phyloP scores from a whole-genome alignment of 2,888 invertebrate genomes.

The Thecocarcelia acutangulata region DNA sequence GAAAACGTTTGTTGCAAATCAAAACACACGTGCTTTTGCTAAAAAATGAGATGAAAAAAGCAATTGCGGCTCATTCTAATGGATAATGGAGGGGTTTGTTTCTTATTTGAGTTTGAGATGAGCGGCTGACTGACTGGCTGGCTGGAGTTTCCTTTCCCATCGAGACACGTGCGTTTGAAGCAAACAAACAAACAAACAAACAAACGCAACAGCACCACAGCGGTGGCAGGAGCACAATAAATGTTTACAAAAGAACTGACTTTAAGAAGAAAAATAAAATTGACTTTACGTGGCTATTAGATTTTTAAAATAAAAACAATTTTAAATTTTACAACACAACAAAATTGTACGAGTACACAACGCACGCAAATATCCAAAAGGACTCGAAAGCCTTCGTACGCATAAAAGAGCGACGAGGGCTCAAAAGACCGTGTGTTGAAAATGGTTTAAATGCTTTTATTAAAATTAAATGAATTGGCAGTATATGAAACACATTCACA shows the following conservation, averaged over 20 bases:
- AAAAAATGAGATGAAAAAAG: conserved; percentile 49
- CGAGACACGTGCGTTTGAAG: conserved; percentile 65
- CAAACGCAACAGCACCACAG: conserved; percentile 15
- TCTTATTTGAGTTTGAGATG: conserved; percentile 55
- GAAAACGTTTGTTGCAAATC: conserved; percentile 79
- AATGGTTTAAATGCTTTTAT: conserved; percentile 45
- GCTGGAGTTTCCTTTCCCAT: conserved; percentile 58
- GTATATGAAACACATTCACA: conserved; percentile 29
- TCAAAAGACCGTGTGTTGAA: conserved; percentile 9
- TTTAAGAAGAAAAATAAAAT: conserved; percentile 46
- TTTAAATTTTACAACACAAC: conserved; percentile 50
- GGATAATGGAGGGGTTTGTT: conserved; percentile 55
- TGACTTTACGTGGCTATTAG: conserved; percentile 62
- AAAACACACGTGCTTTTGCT: conserved; percentile 81
- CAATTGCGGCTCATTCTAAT: conserved; percentile 78
- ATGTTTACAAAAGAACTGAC: conserved; percentile 66
- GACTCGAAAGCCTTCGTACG: conserved; percentile 12
- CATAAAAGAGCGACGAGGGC: not conserved
- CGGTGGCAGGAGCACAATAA: conserved; percentile 23
- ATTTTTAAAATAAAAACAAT: conserved; percentile 63
- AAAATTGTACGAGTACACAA: conserved; percentile 41
- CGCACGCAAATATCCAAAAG: conserved; percentile 41
- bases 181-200: conserved; percentile 59
- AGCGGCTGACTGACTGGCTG: conserved; percentile 47
- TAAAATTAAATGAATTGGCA: conserved; percentile 69